Evolutionary conservation across 2,888 invertebrate species (phyloP).

Genomic region (Amblyjoppa proteus): DNA sequence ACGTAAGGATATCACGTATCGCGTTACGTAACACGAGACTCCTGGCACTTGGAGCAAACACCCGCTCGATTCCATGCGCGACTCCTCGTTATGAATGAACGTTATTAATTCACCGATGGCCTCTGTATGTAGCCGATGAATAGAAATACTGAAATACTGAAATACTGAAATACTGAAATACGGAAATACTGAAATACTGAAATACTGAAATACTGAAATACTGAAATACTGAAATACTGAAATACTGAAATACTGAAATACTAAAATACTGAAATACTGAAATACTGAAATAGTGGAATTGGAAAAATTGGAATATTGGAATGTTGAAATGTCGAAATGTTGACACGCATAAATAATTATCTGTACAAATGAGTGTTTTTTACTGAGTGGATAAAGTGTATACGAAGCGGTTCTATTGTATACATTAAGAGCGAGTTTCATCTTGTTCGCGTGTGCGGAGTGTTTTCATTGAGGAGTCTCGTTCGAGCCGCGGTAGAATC

Average conservation of each 20-base stretch:
- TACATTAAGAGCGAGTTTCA: background rate
- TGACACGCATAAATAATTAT: too few relatives aligned
- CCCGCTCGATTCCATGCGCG: slow-evolving; percentile 43
- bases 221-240: too few relatives aligned
- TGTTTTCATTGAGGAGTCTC: slow-evolving; percentile 51
- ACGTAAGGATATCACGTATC: slow-evolving; percentile 69
- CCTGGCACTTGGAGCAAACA: slow-evolving; percentile 53
- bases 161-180: too few relatives aligned
- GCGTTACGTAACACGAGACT: slow-evolving; percentile 69
- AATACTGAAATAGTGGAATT: too few relatives aligned
- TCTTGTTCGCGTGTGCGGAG: slow-evolving; percentile 3
- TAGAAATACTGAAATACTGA: too few relatives aligned
- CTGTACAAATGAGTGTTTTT: too few relatives aligned
- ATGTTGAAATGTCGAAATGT: too few relatives aligned
- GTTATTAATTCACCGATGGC: slow-evolving; percentile 36
- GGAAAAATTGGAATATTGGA: too few relatives aligned
- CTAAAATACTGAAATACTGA: too few relatives aligned
- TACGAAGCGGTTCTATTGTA: background rate
- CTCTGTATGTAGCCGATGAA: background rate
- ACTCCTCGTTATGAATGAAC: slow-evolving; percentile 62
- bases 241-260: too few relatives aligned
- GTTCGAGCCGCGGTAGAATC: slow-evolving; percentile 8
- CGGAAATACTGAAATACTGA: too few relatives aligned
- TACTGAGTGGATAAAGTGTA: background rate
- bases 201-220: too few relatives aligned